These are phyloP conservation scores for Perithous albicinctus DNA, from an alignment of 2,888 invertebrate species.

Conservation along the genomic window DNA sequence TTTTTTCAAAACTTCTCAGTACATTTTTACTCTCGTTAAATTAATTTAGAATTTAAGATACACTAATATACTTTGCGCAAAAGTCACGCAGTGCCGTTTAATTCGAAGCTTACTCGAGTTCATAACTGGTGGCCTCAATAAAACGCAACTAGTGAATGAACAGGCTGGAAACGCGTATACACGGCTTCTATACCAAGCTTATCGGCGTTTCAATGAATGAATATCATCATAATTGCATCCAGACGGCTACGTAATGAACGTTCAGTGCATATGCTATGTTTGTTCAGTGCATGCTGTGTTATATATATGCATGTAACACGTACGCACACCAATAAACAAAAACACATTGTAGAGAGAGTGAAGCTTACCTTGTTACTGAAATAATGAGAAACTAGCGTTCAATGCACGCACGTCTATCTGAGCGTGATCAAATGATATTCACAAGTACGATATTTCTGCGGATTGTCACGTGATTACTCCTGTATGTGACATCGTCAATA, in stretches of 20 bases:
- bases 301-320: not conserved
- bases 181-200: slow-evolving; percentile 5
- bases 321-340: not conserved
- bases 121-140: slow-evolving; percentile 21
- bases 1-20: not conserved
- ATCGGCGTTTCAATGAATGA: slow-evolving; percentile 60
- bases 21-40: not conserved
- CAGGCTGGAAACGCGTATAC: slow-evolving; percentile 34
- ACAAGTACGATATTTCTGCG: slow-evolving; percentile 25
- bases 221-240: slow-evolving; percentile 47
- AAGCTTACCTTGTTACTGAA: slow-evolving; percentile 29
- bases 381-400: slow-evolving; percentile 20
- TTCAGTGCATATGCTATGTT: not conserved
- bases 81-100: slow-evolving; percentile 7
- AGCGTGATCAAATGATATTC: slow-evolving; percentile 34
- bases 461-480: slow-evolving; percentile 36
- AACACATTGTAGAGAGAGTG: slow-evolving; percentile 23
- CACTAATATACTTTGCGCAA: not conserved
- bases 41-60: not conserved
- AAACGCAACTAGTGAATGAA: slow-evolving; percentile 45
- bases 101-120: slow-evolving; percentile 27
- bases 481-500: slow-evolving; percentile 33
- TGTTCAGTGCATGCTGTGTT: too few species aligned
- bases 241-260: not conserved
- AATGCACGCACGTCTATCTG: slow-evolving; percentile 8